Evolutionary conservation across 1,140 invertebrate species (phyloP).

Genomic region (Procambarus virginalis): DNA sequence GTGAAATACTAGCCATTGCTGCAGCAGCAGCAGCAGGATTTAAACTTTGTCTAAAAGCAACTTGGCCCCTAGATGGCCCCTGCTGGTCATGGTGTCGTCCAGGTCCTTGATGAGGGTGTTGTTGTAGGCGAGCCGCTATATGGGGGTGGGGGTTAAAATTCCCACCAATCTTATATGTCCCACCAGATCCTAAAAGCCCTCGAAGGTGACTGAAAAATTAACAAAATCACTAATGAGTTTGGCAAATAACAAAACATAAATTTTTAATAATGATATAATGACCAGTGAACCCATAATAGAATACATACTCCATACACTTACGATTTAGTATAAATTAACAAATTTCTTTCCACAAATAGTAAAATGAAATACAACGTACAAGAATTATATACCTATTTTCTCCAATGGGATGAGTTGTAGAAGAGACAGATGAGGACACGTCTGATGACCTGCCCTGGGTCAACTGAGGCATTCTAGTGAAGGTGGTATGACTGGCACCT

Average conservation of each 20-base stretch:
- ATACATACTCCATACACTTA: too few relatives aligned
- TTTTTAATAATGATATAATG: too few relatives aligned
- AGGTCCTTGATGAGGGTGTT: constrained; percentile 61
- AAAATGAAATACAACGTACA: too few relatives aligned
- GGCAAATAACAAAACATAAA: too few relatives aligned
- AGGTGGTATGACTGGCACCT: constrained; percentile 40
- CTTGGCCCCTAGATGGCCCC: constrained; percentile 2
- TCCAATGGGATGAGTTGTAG: constrained; percentile 69
- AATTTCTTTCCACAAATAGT: too few relatives aligned
- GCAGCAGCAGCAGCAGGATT: constrained; percentile 55
- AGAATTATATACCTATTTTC: constrained; percentile 54
- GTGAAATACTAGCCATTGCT: constrained; percentile 53
- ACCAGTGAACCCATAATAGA: too few relatives aligned
- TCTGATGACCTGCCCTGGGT: constrained; percentile 62
- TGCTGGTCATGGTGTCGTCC: constrained; percentile 48
- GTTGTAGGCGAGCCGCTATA: constrained; percentile 58
- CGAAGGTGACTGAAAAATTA: constrained; percentile 63
- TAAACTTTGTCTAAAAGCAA: constrained; percentile 37
- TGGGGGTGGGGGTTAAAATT: constrained; percentile 62
- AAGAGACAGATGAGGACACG: constrained; percentile 68
- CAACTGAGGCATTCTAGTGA: constrained; percentile 61
- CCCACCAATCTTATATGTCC: constrained; percentile 68
- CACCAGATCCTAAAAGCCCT: constrained; percentile 67
- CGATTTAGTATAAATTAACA: too few relatives aligned
- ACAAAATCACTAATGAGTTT: background rate